Percentiles rank a stretch among this genome's conserved stretches.
phyloP scores from a whole-genome alignment of 1,140 invertebrate genomes.

The Cydia splendana region DNA sequence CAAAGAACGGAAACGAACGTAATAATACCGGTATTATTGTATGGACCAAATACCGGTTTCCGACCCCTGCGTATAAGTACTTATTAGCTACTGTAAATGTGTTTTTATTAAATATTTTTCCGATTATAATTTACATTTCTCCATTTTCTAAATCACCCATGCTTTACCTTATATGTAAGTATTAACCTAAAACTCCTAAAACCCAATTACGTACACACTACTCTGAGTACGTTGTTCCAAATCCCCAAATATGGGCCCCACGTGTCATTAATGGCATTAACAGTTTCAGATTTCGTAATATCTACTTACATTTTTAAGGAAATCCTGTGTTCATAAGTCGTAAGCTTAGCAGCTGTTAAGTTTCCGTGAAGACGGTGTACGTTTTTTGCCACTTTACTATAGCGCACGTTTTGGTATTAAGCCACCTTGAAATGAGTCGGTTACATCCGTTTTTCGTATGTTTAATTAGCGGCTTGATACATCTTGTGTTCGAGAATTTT shows the following conservation, averaged over 20 bases:
- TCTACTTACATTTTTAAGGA: slow-evolving; percentile 17
- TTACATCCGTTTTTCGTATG: background rate
- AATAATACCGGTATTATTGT: too few species aligned
- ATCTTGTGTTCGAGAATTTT: background rate
- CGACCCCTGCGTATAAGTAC: too few species aligned
- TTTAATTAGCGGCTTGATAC: slow-evolving; percentile 2
- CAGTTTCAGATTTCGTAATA: slow-evolving; percentile 32
- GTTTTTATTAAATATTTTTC: too few species aligned
- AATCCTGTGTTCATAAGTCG: slow-evolving; percentile 21
- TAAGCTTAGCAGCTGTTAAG: slow-evolving; percentile 30
- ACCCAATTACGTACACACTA: too few species aligned
- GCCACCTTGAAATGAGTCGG: slow-evolving; percentile 2
- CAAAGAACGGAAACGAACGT: too few species aligned
- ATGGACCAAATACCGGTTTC: too few species aligned
- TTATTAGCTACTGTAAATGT: too few species aligned
- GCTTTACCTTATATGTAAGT: background rate
- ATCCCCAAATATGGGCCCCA: slow-evolving; percentile 14
- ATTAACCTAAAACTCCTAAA: background rate
- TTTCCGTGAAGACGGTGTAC: background rate
- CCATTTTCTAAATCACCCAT: background rate
- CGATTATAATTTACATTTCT: too few species aligned
- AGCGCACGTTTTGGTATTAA: slow-evolving; percentile 10
- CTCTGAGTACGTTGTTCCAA: background rate
- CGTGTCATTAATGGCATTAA: slow-evolving; percentile 29
- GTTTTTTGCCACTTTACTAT: slow-evolving; percentile 24